A percentile compares a stretch with the other conserved stretches of the same genome.
Evolutionary conservation across 1,140 invertebrate species (phyloP).

Genomic region (Vanessa tameamea): DNA sequence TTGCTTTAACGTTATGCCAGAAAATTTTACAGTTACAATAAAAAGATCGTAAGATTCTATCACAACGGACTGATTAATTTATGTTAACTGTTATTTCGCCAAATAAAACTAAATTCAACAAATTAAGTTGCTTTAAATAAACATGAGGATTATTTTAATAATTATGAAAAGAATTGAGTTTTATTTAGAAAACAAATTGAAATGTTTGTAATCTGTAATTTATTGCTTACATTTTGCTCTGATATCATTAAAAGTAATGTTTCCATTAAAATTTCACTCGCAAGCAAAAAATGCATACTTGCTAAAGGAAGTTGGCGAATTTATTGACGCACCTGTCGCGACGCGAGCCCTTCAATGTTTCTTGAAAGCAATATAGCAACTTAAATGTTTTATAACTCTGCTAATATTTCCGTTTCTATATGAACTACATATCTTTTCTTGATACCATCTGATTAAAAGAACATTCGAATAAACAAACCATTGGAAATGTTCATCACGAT

Average conservation of each 20-base stretch:
- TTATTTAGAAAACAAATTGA: no score
- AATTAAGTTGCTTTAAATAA: no score
- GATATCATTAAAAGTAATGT: conserved; percentile 19
- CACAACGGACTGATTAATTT: no score
- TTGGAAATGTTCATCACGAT: conserved; percentile 23
- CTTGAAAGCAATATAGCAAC: conserved; percentile 13
- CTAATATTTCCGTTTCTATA: not conserved
- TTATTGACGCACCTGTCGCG: conserved; percentile 48
- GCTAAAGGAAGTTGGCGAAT: conserved; percentile 42
- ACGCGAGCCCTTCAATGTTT: conserved; percentile 14
- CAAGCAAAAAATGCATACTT: conserved; percentile 35
- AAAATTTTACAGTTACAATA: no score
- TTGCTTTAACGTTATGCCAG: no score
- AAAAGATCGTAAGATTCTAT: no score
- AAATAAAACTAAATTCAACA: no score
- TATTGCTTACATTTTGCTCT: not conserved
- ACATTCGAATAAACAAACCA: not conserved
- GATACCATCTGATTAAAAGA: not conserved
- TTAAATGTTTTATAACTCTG: not conserved
- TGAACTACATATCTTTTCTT: no score
- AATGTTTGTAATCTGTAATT: no score
- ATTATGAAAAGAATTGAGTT: no score
- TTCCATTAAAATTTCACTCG: conserved; percentile 13
- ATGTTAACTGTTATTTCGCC: no score
- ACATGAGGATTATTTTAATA: no score